Base-by-base conservation (phyloP, 2,888 invertebrate genomes). In the Caenorhabditis angaria region DNA sequence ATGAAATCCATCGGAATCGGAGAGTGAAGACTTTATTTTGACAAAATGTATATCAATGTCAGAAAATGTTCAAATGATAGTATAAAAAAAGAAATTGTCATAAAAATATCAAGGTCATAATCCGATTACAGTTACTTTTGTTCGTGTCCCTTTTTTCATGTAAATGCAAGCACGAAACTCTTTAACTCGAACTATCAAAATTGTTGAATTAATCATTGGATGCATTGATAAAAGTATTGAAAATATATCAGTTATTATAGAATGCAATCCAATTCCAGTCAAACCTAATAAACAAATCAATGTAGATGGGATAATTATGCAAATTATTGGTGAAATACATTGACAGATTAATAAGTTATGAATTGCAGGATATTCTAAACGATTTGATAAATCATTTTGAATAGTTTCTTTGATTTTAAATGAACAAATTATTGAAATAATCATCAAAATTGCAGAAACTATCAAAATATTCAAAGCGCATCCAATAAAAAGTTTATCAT, bases 21-120 rank as follows among this genome's bases (percentile, higher is more conserved):
- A 18, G 18, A 41, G 41, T 41, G 41, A 18, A 41, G 41, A 41
- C 41, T 41, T 41, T 41, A 41, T 53, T 53, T 53, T 53, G 27
- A 18, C 24, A n/a, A n/a, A n/a, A n/a, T n/a, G n/a, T n/a, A n/a
- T n/a, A n/a, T n/a, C n/a, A n/a, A n/a, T n/a, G n/a, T n/a, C n/a
- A n/a, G n/a, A n/a, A n/a, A n/a, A n/a, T n/a, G n/a, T n/a, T n/a
- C n/a, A n/a, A n/a, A n/a, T n/a, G n/a, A n/a, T n/a, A n/a, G n/a
- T n/a, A n/a, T n/a, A n/a, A n/a, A n/a, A n/a, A n/a, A n/a, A n/a
- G n/a, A n/a, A n/a, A n/a, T n/a, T n/a, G n/a, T n/a, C n/a, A n/a
- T n/a, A n/a, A n/a, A n/a, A n/a, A n/a, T n/a, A n/a, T n/a, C 22
- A 41, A 41, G 41, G 41, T 41, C 41, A 41, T 41, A 54, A 25